phyloP scores from a whole-genome alignment of 1,140 invertebrate species.

The Drosophila chauvacae region DNA sequence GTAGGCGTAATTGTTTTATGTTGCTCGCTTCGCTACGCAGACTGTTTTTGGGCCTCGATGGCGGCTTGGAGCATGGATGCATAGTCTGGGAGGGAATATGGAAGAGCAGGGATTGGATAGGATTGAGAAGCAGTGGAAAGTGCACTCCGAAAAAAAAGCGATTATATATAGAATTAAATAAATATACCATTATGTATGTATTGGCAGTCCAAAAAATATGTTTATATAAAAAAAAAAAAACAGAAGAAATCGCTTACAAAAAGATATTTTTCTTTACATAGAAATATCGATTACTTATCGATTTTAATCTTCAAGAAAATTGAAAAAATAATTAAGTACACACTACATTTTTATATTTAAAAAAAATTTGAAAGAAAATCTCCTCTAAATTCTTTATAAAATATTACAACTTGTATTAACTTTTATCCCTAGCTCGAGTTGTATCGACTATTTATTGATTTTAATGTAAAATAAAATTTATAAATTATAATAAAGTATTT shows the following conservation, averaged over 20 bases:
- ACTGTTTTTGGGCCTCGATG: constrained; percentile 23
- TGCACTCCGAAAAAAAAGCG: constrained; percentile 1
- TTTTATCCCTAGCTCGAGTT: too few relatives aligned
- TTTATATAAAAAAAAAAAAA: not conserved
- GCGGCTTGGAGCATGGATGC: constrained; percentile 3
- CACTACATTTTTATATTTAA: too few relatives aligned
- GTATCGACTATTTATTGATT: too few relatives aligned
- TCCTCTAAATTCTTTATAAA: too few relatives aligned
- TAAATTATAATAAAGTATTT: too few relatives aligned
- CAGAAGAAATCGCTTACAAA: too few relatives aligned
- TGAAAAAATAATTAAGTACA: too few relatives aligned
- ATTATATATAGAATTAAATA: not conserved
- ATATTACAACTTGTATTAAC: too few relatives aligned
- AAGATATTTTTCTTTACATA: not conserved
- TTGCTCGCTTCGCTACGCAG: constrained; percentile 73
- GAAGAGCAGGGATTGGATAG: not conserved
- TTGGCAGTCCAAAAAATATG: not conserved
- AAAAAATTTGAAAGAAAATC: too few relatives aligned
- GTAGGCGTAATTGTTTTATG: constrained; percentile 80
- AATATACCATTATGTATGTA: not conserved
- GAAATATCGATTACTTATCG: not conserved
- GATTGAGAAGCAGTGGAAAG: not conserved
- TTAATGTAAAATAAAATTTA: too few relatives aligned
- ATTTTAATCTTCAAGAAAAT: not conserved
- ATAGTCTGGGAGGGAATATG: constrained; percentile 7